phyloP scores from a whole-genome alignment of 2,888 invertebrate genomes.

The Azorinus chamasolen region DNA sequence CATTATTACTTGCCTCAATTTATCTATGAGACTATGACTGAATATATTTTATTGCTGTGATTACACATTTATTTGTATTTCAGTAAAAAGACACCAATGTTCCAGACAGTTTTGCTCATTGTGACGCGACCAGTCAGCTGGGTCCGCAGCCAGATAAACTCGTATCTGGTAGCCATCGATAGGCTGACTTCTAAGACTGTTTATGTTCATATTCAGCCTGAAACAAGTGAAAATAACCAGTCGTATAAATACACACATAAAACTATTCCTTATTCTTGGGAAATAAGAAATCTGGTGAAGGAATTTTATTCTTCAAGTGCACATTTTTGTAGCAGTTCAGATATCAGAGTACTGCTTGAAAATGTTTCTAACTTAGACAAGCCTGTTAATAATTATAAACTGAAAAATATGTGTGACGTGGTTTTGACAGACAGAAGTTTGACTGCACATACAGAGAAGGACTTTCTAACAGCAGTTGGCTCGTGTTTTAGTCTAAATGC shows the following conservation, averaged over 20 bases:
- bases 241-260: background rate
- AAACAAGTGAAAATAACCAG: background rate
- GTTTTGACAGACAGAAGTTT: slow-evolving; percentile 55
- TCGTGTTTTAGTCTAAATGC: slow-evolving; percentile 20
- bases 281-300: slow-evolving; percentile 67
- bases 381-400: slow-evolving; percentile 41
- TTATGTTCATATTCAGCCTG: slow-evolving; percentile 79
- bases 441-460: slow-evolving; percentile 18
- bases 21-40: too few species aligned
- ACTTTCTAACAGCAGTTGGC: slow-evolving; percentile 7
- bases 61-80: too few species aligned
- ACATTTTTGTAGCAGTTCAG: slow-evolving; percentile 68
- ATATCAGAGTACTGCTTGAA: slow-evolving; percentile 75
- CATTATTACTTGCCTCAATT: too few species aligned
- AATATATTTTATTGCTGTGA: too few species aligned
- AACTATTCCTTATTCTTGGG: slow-evolving; percentile 65
- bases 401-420: slow-evolving; percentile 56
- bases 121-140: slow-evolving; percentile 76
- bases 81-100: slow-evolving; percentile 54
- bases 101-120: slow-evolving; percentile 74
- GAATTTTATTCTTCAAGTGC: slow-evolving; percentile 74
- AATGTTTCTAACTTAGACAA: slow-evolving; percentile 66
- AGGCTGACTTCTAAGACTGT: slow-evolving; percentile 71
- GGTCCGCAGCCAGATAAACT: slow-evolving; percentile 60
- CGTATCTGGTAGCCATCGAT: slow-evolving; percentile 68